These are phyloP conservation scores for Drosophila pectinifera DNA, from an alignment of 1,140 invertebrate species.

Conservation along the genomic window DNA sequence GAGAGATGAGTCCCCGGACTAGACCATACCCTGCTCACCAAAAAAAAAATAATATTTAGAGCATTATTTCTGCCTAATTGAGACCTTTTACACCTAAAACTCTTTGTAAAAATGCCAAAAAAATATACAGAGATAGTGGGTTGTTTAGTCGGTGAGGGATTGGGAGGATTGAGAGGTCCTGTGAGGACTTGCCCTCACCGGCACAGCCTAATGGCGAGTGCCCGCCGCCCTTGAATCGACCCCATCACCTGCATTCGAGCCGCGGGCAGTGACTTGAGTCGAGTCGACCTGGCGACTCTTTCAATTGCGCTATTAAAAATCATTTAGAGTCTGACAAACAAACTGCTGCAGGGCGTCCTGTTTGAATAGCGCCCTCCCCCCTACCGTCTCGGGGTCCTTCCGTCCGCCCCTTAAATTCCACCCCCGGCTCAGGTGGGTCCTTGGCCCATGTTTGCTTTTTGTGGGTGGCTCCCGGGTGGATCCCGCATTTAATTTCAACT, in stretches of 20 bases:
- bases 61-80: too few species aligned
- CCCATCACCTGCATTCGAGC: conserved; percentile 13
- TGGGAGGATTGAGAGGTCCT: too few species aligned
- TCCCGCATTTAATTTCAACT: conserved; percentile 5
- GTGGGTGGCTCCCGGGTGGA: too few species aligned
- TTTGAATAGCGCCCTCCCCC: conserved; percentile 38
- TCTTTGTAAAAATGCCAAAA: too few species aligned
- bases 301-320: conserved; percentile 73
- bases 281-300: conserved; percentile 54
- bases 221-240: conserved; percentile 5
- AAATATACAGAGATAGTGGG: too few species aligned
- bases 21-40: not conserved
- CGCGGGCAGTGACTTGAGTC: conserved; percentile 49
- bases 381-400: not conserved
- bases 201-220: not conserved
- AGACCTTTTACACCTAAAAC: too few species aligned
- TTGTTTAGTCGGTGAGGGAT: too few species aligned
- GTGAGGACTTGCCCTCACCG: not conserved
- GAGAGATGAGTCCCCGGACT: too few species aligned
- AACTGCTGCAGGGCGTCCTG: conserved; percentile 54
- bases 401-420: not conserved
- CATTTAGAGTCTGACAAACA: conserved; percentile 68
- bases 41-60: too few species aligned
- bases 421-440: conserved; percentile 4
- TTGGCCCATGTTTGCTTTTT: conserved; percentile 19